phyloP scores from a whole-genome alignment of 2,113 vertebrate species.

The Tragulus kanchil region DNA sequence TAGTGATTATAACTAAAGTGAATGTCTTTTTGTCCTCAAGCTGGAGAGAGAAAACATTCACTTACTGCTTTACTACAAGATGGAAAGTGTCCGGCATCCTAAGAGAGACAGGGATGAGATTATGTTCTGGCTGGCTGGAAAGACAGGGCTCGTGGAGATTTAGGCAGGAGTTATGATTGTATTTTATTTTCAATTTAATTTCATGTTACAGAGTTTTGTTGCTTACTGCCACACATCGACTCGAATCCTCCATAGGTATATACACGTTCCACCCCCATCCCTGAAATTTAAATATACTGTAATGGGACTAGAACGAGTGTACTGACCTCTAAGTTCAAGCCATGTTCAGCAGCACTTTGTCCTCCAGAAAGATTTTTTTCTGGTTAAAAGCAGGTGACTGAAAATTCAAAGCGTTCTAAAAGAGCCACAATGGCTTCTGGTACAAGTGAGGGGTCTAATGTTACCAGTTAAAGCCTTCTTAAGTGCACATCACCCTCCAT shows the following conservation, averaged over 20 bases:
- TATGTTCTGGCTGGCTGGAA: background rate
- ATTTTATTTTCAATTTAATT: background rate
- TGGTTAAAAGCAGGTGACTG: conserved; percentile 11
- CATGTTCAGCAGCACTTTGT: background rate
- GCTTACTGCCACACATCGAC: too few relatives aligned
- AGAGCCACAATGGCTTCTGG: background rate
- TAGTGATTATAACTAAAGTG: background rate
- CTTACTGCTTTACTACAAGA: background rate
- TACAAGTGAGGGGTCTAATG: background rate
- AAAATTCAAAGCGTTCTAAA: background rate
- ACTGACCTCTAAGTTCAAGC: background rate
- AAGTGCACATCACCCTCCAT: background rate
- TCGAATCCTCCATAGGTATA: too few relatives aligned
- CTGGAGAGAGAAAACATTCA: background rate
- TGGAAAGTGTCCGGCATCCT: background rate
- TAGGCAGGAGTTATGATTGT: background rate
- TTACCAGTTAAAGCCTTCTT: background rate
- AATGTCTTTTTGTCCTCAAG: background rate
- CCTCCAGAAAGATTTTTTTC: background rate
- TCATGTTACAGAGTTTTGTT: too few relatives aligned
- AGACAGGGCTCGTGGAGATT: background rate
- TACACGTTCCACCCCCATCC: too few relatives aligned
- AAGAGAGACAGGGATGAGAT: background rate
- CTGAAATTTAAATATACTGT: background rate
- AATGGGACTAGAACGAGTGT: background rate